Percentiles rank a stretch among this genome's conserved stretches.
Evolutionary conservation across 2,888 invertebrate genomes (phyloP).

Genomic region (Zeuzera pyrina): DNA sequence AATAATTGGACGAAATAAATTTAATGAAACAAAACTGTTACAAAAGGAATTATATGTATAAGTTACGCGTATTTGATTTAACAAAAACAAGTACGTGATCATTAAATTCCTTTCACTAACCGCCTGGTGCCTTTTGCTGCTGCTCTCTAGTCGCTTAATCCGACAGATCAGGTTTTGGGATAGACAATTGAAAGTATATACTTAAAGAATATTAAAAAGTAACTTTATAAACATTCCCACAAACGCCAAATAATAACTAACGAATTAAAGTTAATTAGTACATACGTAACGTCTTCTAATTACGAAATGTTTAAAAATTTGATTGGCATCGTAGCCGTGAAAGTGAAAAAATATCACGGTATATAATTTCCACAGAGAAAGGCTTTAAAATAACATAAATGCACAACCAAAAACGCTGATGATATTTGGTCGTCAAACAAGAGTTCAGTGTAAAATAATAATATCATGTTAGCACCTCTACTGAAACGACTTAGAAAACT

Average conservation of each 20-base stretch:
- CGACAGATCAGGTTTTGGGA: constrained; percentile 27
- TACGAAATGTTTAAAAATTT: constrained; percentile 48
- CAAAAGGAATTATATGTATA: too few relatives aligned
- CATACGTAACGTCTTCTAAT: constrained; percentile 25
- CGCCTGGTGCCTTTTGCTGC: constrained; percentile 31
- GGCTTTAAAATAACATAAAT: constrained; percentile 33
- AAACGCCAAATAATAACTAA: constrained; percentile 38
- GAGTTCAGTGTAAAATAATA: too few relatives aligned
- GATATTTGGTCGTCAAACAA: too few relatives aligned
- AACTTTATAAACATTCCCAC: constrained; percentile 20
- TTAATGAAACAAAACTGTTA: too few relatives aligned
- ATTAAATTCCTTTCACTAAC: constrained; percentile 47
- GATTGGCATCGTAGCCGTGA: constrained; percentile 58
- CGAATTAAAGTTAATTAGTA: constrained; percentile 47
- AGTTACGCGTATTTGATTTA: constrained; percentile 38
- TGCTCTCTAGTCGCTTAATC: constrained; percentile 21
- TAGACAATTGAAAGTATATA: constrained; percentile 3
- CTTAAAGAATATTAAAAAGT: not conserved
- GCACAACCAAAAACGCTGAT: too few relatives aligned
- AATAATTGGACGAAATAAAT: too few relatives aligned
- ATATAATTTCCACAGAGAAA: constrained; percentile 60
- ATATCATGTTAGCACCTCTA: too few relatives aligned
- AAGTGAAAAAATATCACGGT: constrained; percentile 65
- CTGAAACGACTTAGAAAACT: too few relatives aligned
- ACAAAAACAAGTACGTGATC: constrained; percentile 30